phyloP scores from a whole-genome alignment of 2,888 invertebrate species.

The Xiphydria camelus region DNA sequence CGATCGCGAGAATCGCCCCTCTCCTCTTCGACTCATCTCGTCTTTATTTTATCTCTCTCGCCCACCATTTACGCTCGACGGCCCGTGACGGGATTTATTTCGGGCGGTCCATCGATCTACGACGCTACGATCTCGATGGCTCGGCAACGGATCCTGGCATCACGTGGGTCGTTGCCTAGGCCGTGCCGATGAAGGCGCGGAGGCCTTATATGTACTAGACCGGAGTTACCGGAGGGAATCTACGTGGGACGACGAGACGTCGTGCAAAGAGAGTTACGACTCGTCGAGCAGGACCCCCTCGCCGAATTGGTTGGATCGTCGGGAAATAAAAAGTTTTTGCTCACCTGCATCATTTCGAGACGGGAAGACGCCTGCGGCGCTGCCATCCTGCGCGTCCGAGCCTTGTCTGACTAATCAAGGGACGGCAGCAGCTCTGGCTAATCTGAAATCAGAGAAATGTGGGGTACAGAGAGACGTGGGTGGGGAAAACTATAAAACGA shows the following conservation, averaged over 20 bases:
- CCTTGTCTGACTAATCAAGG: constrained; percentile 1
- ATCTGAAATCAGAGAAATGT: neutral
- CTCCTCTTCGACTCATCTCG: too few relatives aligned
- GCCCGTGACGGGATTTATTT: neutral
- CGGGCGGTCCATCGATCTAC: neutral
- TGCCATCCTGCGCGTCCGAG: constrained; percentile 35
- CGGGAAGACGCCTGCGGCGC: constrained; percentile 51
- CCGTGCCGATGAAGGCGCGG: constrained; percentile 32
- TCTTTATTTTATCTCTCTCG: too few relatives aligned
- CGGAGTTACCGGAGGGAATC: neutral
- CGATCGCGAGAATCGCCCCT: too few relatives aligned
- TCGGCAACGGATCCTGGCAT: too few relatives aligned
- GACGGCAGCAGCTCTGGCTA: neutral
- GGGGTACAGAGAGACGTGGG: too few relatives aligned
- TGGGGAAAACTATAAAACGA: too few relatives aligned
- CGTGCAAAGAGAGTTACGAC: too few relatives aligned
- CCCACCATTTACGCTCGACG: neutral
- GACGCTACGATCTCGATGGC: too few relatives aligned
- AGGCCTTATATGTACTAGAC: constrained; percentile 37
- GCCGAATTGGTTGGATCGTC: neutral
- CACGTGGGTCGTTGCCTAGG: constrained; percentile 40
- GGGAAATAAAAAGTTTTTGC: constrained; percentile 8
- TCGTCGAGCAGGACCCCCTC: neutral
- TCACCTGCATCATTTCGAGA: constrained; percentile 52
- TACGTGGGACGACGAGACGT: constrained; percentile 38